Conservation (phyloP, 2,113 vertebrate species). For the Nematolebias whitei region DNA sequence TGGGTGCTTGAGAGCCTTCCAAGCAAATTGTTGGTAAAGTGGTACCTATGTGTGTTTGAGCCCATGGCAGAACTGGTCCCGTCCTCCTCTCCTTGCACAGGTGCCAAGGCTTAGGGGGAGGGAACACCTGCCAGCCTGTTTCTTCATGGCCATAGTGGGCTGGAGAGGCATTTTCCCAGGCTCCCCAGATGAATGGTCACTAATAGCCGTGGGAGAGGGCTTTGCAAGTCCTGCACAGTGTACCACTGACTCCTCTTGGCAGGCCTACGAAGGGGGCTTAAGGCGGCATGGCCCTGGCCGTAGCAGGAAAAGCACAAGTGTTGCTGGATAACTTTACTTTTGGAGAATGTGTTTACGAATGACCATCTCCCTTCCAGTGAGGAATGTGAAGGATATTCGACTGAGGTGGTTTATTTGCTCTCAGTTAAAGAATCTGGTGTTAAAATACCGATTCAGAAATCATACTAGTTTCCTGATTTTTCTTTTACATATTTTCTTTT, state of each 20-base stretch:
- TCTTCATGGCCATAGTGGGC: constrained; percentile 79
- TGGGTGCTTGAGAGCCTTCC: constrained; percentile 16
- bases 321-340: constrained; percentile 82
- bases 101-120: constrained; percentile 79
- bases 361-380: constrained; percentile 65
- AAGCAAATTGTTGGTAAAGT: constrained; percentile 26
- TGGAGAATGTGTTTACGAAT: constrained; percentile 76
- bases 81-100: constrained; percentile 73
- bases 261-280: constrained; percentile 80
- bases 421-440: constrained; percentile 21
- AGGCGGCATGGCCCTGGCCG: constrained; percentile 76
- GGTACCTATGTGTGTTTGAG: constrained; percentile 55
- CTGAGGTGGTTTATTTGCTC: constrained; percentile 32
- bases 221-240: constrained; percentile 77
- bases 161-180: constrained; percentile 89
- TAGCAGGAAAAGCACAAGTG: constrained; percentile 79
- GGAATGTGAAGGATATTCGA: constrained; percentile 58
- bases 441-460: background rate
- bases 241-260: constrained; percentile 84
- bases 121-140: constrained; percentile 84
- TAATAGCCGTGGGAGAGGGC: constrained; percentile 87
- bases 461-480: no score
- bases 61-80: constrained; percentile 62
- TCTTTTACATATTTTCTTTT: no score
- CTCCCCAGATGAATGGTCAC: constrained; percentile 83